Conservation (phyloP, 2,797 vertebrate genomes). For the Limnodromus scolopaceus region DNA sequence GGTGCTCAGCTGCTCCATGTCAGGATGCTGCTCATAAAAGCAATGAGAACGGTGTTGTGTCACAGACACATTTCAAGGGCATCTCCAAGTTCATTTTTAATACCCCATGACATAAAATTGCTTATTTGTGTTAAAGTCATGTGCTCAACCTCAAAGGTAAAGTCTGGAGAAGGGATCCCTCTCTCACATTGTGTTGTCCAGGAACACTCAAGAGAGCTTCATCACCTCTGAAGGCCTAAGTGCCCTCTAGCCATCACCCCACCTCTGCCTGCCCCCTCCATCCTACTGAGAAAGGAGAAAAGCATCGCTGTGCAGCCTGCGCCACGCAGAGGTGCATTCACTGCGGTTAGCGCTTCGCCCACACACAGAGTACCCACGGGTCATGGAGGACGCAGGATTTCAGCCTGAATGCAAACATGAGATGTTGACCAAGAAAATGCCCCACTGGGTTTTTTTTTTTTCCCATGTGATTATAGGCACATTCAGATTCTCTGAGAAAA, state of each 20-base stretch:
- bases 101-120: accelerated
- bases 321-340: background rate
- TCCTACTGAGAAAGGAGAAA: background rate
- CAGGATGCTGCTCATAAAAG: background rate
- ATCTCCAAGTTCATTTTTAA: background rate
- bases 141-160: background rate
- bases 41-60: background rate
- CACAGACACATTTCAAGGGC: background rate
- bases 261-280: background rate
- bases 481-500: conserved; percentile 57
- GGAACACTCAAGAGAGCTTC: background rate
- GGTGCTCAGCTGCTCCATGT: background rate
- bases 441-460: background rate
- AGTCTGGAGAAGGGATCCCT: background rate
- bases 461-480: conserved; percentile 23
- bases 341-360: background rate
- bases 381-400: conserved; percentile 56
- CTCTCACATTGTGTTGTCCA: background rate
- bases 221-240: background rate
- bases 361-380: conserved; percentile 7
- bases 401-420: conserved; percentile 58
- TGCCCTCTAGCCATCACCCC: background rate
- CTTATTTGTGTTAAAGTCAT: background rate
- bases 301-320: background rate
- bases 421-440: conserved; percentile 36